Evolutionary conservation across 2,888 invertebrate species (phyloP).

Genomic region (Camponotus fellah): DNA sequence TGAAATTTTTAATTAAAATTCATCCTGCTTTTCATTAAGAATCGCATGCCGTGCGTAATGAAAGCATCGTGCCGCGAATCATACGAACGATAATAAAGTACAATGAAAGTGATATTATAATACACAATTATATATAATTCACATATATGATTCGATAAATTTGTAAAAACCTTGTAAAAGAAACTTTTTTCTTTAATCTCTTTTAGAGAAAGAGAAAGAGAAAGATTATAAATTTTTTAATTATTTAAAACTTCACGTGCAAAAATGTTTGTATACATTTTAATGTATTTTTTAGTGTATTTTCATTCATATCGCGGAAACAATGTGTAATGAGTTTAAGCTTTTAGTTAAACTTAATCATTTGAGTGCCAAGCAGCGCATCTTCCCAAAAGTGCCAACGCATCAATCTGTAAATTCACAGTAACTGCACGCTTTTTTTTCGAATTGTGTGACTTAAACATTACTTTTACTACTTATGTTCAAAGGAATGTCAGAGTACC

Average conservation of each 20-base stretch:
- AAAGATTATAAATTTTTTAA: background rate
- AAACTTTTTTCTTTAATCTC: background rate
- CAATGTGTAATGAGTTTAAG: background rate
- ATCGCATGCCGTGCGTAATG: background rate
- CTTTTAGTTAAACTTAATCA: background rate
- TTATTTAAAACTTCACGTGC: background rate
- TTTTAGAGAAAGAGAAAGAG: background rate
- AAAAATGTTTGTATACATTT: background rate
- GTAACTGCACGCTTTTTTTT: too few species aligned
- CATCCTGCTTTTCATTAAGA: background rate
- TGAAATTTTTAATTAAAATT: slow-evolving; percentile 5
- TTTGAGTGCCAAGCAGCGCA: too few species aligned
- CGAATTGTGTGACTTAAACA: too few species aligned
- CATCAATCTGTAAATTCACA: too few species aligned
- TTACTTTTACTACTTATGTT: too few species aligned
- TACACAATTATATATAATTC: background rate
- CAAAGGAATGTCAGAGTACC: too few species aligned
- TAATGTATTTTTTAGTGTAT: background rate
- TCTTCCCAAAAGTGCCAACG: too few species aligned
- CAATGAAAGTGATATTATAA: slow-evolving; percentile 5
- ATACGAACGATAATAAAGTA: background rate
- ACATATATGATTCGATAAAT: slow-evolving; percentile 5
- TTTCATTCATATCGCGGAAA: background rate
- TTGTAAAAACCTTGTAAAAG: background rate
- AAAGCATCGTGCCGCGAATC: background rate